Conservation (phyloP, 2,888 invertebrate genomes). For the Amaurobius ferox region DNA sequence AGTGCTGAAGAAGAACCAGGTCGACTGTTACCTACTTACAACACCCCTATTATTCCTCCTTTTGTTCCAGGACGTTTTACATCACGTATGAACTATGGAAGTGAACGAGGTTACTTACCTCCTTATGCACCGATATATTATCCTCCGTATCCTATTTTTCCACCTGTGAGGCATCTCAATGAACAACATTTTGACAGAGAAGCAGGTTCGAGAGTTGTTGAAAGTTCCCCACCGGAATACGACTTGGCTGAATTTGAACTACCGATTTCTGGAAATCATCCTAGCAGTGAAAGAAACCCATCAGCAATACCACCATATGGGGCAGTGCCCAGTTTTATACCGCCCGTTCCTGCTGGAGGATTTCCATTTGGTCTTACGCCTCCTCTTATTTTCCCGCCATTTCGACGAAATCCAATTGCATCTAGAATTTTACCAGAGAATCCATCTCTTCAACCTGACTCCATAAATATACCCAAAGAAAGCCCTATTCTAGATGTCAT, state of each 20-base stretch:
- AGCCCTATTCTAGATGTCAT: not conserved
- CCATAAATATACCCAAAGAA: no score
- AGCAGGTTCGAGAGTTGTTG: not conserved
- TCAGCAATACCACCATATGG: no score
- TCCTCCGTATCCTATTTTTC: constrained; percentile 17
- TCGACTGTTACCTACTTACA: no score
- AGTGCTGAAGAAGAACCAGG: not conserved
- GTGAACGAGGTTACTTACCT: not conserved
- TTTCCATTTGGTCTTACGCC: not conserved
- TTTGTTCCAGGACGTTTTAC: not conserved
- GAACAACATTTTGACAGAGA: not conserved
- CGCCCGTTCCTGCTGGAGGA: not conserved
- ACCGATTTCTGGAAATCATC: not conserved
- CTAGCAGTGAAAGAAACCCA: not conserved
- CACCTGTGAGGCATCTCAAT: not conserved
- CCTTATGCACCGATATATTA: not conserved
- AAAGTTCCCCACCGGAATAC: not conserved
- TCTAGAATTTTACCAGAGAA: no score
- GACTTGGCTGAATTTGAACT: not conserved
- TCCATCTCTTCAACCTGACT: not conserved
- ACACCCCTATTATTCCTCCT: not conserved
- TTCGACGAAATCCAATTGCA: not conserved
- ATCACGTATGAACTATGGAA: not conserved
- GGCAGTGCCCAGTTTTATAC: not conserved
- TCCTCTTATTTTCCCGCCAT: not conserved